Conservation (phyloP, 2,888 invertebrate genomes). For the Deroplatys truncata region DNA sequence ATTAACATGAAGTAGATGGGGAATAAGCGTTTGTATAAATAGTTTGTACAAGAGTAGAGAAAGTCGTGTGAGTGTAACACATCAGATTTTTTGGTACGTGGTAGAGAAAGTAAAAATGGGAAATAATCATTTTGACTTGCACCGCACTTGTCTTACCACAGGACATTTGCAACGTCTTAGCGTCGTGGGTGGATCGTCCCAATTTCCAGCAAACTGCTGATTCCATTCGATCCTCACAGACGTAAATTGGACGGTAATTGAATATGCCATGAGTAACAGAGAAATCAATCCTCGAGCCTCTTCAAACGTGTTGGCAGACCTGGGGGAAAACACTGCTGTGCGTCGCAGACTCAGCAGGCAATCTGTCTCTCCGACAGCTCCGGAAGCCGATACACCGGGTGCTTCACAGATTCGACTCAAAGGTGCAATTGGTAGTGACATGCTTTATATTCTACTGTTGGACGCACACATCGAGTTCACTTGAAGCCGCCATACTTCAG, state of each 20-base stretch:
- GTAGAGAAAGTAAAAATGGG: too few species aligned
- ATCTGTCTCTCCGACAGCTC: neutral
- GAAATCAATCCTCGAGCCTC: neutral
- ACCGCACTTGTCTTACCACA: too few species aligned
- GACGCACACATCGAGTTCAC: too few species aligned
- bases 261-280: neutral
- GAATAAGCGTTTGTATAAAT: too few species aligned
- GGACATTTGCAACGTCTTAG: neutral
- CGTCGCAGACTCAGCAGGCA: neutral
- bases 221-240: neutral
- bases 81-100: too few species aligned
- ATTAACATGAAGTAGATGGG: too few species aligned
- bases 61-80: too few species aligned
- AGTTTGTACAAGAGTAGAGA: too few species aligned
- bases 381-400: neutral
- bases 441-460: too few species aligned
- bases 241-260: neutral
- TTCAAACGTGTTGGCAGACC: neutral
- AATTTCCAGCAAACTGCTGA: neutral
- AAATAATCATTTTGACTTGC: too few species aligned
- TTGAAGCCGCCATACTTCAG: too few species aligned
- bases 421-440: too few species aligned
- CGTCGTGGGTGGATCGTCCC: neutral
- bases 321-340: neutral
- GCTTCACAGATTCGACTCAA: neutral